Base-by-base conservation (phyloP, 2,888 invertebrate species). In the Ectemnius continuus region DNA sequence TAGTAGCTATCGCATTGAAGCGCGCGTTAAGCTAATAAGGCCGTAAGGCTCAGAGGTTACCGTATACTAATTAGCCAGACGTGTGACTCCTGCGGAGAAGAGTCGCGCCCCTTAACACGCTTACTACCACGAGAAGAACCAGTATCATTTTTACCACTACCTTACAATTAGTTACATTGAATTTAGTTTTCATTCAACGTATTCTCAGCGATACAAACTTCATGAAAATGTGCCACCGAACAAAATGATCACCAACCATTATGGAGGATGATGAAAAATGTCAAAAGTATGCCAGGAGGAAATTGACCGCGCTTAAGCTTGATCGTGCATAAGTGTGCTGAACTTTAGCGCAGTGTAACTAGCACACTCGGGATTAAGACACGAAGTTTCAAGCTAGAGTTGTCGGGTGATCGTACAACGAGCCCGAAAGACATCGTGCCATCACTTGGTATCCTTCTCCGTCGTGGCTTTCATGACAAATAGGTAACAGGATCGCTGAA, bases 321-420 rank as follows among this genome's bases (percentile, higher is more conserved):
- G 69, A 66, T 73, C 68, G 68, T 58, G 18, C 65, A 47, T 66
- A 66, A 69, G 62, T 69, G 20, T 63, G 69, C 46, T 73, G 75
- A 73, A 70, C 66, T 75, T 66, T 67, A 66, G 58, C 68, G 36
- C 36, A 36, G 36, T 56, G 18, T 45, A 16, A 73, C 65, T 60
- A 36, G 69, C 61, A 45, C 14, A 58, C 28, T 64, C 16, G 45
- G 57, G 20, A 70, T 76, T 67, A 67, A 64, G 61, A 67, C 70
- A 64, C 67, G 75, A 76, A 65, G 46, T 52, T 45, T 57, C 57
- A 56, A 48, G 62, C 63, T 47, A 62, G 58, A 64, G 60, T 36
- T 65, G 46, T 66, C 47, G 72, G 72, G 46, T 68, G 58, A 56
- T 72, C 65, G 23, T 67, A 61, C 67, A 57, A 57, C 67, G 64